These are phyloP conservation scores for Dreissena rostriformis DNA, from an alignment of 1,140 invertebrate genomes.

Conservation along the genomic window DNA sequence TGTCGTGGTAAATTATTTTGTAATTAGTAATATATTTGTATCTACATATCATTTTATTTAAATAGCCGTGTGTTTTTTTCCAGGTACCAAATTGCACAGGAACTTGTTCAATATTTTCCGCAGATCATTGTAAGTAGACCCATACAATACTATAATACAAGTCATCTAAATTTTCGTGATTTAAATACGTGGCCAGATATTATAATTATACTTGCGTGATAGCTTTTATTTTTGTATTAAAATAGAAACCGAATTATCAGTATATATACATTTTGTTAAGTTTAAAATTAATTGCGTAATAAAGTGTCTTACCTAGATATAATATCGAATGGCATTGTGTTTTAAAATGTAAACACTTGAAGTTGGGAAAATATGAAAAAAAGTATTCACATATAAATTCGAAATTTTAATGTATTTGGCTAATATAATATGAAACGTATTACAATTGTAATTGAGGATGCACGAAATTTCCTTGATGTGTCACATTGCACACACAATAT, in stretches of 20 bases:
- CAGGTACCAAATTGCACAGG: constrained; percentile 21
- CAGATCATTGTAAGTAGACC: constrained; percentile 15
- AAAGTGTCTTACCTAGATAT: background rate
- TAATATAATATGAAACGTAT: too few species aligned
- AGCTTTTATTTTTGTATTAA: background rate
- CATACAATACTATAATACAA: background rate
- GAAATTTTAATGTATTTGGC: too few species aligned
- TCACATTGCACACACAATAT: too few species aligned
- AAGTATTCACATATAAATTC: too few species aligned
- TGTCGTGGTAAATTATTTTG: too few species aligned
- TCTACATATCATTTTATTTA: background rate
- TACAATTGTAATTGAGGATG: too few species aligned
- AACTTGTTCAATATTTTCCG: constrained; percentile 26
- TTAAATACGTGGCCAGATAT: background rate
- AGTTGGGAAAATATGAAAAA: too few species aligned
- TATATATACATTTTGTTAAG: background rate
- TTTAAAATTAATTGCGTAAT: background rate
- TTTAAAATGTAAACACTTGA: too few species aligned
- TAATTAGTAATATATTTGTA: too few species aligned
- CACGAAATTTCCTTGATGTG: too few species aligned
- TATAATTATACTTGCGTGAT: background rate
- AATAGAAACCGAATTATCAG: background rate
- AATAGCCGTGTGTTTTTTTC: constrained; percentile 1
- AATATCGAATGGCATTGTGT: background rate
- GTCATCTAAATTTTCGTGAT: constrained; percentile 8